Evolutionary conservation across 92 coral and sea anemone species (phyloP).

Genomic region (Heliopora coerulea): DNA sequence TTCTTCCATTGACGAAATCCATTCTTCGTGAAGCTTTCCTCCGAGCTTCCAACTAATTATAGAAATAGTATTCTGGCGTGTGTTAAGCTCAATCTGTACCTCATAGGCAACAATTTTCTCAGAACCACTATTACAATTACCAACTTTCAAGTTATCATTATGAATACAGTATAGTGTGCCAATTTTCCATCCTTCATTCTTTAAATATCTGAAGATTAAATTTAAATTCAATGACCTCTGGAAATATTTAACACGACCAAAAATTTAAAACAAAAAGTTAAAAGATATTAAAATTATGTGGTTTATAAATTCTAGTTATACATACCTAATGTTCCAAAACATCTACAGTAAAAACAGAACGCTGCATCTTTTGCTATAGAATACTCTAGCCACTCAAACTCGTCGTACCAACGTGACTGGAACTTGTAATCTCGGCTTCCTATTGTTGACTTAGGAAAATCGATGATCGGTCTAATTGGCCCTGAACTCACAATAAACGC

Average conservation of each 20-base stretch:
- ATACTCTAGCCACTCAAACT: slow-evolving; percentile 21
- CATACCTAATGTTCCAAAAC: slow-evolving; percentile 36
- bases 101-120: no score
- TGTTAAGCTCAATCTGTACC: no score
- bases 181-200: neutral
- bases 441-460: slow-evolving; percentile 31
- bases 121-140: no score
- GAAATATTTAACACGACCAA: neutral
- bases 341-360: slow-evolving; percentile 32
- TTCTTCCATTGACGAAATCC: slow-evolving; percentile 30
- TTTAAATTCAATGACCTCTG: neutral
- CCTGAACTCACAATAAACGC: slow-evolving; percentile 14
- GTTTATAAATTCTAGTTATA: neutral
- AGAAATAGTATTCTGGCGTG: no score
- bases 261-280: no score
- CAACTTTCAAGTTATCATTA: no score
- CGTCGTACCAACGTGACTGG: slow-evolving; percentile 30
- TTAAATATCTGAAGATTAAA: no score
- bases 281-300: no score
- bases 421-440: slow-evolving; percentile 21
- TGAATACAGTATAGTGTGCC: neutral
- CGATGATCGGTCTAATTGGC: slow-evolving; percentile 22
- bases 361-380: slow-evolving; percentile 17
- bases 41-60: slow-evolving; percentile 22
- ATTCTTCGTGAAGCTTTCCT: slow-evolving; percentile 22